Evolutionary conservation across 2,797 vertebrate species (phyloP), one percentile per base, ranked within the genome.

Genomic region (Squalus acanthias): DNA sequence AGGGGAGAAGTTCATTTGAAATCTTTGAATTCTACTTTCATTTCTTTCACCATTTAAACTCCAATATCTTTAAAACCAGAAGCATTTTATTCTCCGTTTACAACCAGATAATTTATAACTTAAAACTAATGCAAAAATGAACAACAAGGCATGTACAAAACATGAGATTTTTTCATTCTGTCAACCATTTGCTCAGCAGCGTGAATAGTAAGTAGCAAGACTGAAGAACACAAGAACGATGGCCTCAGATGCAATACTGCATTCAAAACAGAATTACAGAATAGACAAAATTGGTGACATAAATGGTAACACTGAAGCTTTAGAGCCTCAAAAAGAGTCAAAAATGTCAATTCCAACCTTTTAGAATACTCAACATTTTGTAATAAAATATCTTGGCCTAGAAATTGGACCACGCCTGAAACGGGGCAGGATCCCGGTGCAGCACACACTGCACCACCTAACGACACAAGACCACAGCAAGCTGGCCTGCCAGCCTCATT

Each of bases 1-100:
- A 96, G 97, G 96, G 76, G 22, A 76, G 96, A 93, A 92, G 22
- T 57, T 87, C 74, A 76, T 91, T 76, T 79, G 29, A 87, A 85
- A 26, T 53, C 93, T 29, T 76, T 79, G 72, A 57, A 57, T 72
- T 53, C 24, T 57, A 13, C 46, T 8, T 33, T 5, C 4, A 74
- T 50, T 22, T 67, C 63, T 65, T 93, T 67, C 33, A 67, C 63
- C 20, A 93, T 22, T 5, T 67, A 39, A 67, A 67, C 13, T 65
- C 91, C 39, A 39, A 24, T 46, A 93, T 67, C 65, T 24, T 69
- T 85, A 85, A 85, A 82, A 46, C n/a, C 4, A 82, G n/a, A 93
- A 93, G 8, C n/a, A 67, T 39, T 93, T 93, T 63, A 93, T 67
- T 39, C 65, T 5, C 29, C 12, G 9, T 39, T 93, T 46, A 24